Evolutionary conservation across 1,140 invertebrate species (phyloP).

Genomic region (Rhizoglyphus robini): DNA sequence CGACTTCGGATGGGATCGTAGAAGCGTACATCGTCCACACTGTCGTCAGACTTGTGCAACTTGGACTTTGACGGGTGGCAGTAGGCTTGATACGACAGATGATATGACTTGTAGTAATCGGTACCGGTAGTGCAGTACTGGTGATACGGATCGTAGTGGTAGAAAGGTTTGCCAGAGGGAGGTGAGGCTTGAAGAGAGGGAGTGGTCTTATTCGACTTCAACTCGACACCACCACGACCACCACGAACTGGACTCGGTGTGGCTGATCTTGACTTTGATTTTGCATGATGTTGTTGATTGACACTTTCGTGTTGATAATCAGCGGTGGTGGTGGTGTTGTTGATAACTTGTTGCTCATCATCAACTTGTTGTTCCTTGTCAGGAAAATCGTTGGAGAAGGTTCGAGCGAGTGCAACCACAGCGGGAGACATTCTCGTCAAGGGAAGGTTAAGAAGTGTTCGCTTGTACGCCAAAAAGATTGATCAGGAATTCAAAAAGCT

Average conservation of each 20-base stretch:
- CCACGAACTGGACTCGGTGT: too few species aligned
- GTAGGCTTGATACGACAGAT: background rate
- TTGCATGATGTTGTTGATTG: background rate
- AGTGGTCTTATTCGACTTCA: background rate
- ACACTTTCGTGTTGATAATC: background rate
- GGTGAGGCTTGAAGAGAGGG: background rate
- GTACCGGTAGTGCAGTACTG: background rate
- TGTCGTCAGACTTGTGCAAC: background rate
- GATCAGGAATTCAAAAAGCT: too few species aligned
- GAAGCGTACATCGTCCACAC: background rate
- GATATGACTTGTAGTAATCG: slow-evolving; percentile 6
- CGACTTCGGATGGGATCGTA: background rate
- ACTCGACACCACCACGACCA: background rate
- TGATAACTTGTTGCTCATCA: background rate
- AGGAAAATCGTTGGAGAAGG: background rate
- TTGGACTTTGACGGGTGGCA: background rate
- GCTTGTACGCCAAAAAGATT: too few species aligned
- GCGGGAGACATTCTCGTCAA: slow-evolving; percentile 10
- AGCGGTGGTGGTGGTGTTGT: background rate
- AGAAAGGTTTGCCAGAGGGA: background rate
- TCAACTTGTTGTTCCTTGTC: background rate
- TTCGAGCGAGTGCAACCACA: background rate
- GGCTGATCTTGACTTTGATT: background rate
- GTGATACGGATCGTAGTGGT: slow-evolving; percentile 8
- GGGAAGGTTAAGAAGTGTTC: too few species aligned